phyloP scores from a whole-genome alignment of 2,797 vertebrate species.

The Okamejei kenojei region DNA sequence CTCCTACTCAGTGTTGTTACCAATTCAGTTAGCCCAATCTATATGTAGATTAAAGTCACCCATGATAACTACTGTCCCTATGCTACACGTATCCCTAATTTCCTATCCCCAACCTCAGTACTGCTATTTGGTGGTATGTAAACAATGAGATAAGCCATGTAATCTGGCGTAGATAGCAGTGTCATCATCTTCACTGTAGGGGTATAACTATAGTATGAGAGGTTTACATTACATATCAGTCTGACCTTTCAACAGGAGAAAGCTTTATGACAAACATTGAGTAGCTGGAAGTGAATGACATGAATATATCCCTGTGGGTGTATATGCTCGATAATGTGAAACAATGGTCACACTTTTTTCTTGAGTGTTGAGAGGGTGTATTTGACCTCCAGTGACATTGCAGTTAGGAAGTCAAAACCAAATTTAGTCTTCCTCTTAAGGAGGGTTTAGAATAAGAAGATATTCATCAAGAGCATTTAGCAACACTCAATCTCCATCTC shows the following conservation, averaged over 20 bases:
- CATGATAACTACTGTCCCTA: too few species aligned
- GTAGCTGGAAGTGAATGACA: neutral
- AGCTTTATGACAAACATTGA: neutral
- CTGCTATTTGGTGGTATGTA: too few species aligned
- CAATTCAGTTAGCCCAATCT: too few species aligned
- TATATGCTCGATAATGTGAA: neutral
- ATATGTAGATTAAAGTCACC: too few species aligned
- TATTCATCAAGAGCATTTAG: neutral
- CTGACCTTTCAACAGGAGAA: neutral
- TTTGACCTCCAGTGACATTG: neutral
- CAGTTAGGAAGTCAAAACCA: neutral
- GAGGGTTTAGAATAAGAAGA: neutral
- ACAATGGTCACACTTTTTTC: neutral
- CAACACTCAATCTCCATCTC: neutral
- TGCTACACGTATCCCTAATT: too few species aligned
- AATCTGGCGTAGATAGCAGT: too few species aligned
- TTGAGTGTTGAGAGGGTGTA: neutral
- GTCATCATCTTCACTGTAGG: too few species aligned
- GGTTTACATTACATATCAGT: neutral
- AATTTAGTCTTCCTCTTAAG: neutral
- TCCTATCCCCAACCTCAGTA: too few species aligned
- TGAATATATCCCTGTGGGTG: neutral
- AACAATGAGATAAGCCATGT: too few species aligned
- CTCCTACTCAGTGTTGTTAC: too few species aligned
- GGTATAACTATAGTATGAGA: too few species aligned